Conservation (phyloP, 2,888 invertebrate species). For the Dendrolimus pini region DNA sequence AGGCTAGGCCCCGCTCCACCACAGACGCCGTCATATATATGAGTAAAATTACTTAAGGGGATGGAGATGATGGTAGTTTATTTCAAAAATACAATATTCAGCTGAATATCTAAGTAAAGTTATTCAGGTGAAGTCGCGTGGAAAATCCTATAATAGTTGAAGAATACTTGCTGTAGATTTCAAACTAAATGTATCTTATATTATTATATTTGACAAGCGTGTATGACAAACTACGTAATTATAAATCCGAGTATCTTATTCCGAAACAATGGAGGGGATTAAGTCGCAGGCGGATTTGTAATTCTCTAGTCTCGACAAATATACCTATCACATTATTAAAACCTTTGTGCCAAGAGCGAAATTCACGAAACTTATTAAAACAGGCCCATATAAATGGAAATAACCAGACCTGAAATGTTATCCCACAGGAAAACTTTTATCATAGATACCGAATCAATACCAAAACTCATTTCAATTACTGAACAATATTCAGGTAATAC, state of each 20-base stretch:
- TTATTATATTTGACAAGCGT: not conserved
- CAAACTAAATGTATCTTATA: not conserved
- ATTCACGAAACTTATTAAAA: slow-evolving; percentile 35
- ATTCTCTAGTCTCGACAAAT: slow-evolving; percentile 19
- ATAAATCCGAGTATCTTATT: slow-evolving; percentile 6
- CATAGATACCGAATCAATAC: slow-evolving; percentile 37
- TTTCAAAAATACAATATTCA: no score
- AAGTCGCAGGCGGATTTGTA: slow-evolving; percentile 15
- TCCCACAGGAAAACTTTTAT: slow-evolving; percentile 40
- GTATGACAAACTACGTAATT: not conserved
- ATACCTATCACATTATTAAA: slow-evolving; percentile 18
- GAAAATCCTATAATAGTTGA: no score
- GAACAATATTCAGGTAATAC: not conserved
- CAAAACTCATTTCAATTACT: slow-evolving; percentile 26
- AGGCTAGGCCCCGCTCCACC: no score
- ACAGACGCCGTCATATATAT: no score
- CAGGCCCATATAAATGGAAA: slow-evolving; percentile 57
- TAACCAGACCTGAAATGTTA: slow-evolving; percentile 30
- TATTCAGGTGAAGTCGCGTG: no score
- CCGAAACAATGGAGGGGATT: slow-evolving; percentile 21
- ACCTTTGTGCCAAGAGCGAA: slow-evolving; percentile 27
- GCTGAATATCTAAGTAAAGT: no score
- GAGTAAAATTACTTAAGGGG: no score
- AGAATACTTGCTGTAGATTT: not conserved
- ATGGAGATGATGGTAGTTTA: no score